Conservation (phyloP, 1,140 invertebrate species). For the Zaprionus vittiger region DNA sequence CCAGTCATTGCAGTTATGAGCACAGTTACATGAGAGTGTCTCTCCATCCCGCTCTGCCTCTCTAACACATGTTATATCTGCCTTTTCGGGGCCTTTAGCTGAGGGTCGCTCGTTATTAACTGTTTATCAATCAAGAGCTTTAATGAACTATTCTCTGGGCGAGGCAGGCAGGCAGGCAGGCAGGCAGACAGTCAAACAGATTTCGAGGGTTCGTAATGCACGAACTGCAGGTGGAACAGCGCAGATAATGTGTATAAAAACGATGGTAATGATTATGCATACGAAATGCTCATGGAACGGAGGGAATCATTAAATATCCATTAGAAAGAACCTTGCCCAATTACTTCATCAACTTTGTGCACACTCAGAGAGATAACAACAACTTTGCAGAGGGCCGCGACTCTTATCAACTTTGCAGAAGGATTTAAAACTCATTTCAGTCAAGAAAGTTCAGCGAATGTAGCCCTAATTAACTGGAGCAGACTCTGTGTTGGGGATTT, state of each 20-base stretch:
- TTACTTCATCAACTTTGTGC: constrained; percentile 2
- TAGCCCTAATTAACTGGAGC: background rate
- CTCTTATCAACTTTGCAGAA: background rate
- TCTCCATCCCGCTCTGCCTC: constrained; percentile 13
- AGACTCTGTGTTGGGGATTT: background rate
- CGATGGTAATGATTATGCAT: constrained; percentile 8
- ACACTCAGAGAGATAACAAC: background rate
- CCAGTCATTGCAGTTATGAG: constrained; percentile 69
- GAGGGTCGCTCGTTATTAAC: constrained; percentile 49
- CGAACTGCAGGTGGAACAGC: constrained; percentile 1
- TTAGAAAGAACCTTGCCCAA: constrained; percentile 7
- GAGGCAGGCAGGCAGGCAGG: background rate
- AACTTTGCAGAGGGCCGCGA: background rate
- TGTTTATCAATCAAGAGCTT: constrained; percentile 61
- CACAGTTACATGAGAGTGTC: constrained; percentile 47
- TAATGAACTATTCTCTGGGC: constrained; percentile 19
- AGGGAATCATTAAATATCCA: constrained; percentile 4
- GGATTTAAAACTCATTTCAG: background rate
- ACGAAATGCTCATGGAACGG: background rate
- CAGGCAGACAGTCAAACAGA: background rate
- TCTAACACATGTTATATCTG: background rate
- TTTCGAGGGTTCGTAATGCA: background rate
- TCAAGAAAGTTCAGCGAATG: background rate
- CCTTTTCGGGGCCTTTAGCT: constrained; percentile 24
- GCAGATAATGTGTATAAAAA: constrained; percentile 2